A percentile compares a stretch with the other conserved stretches of the same genome.
Conservation (phyloP, 2,797 vertebrate genomes). For the Semaprochilodus insignis region DNA sequence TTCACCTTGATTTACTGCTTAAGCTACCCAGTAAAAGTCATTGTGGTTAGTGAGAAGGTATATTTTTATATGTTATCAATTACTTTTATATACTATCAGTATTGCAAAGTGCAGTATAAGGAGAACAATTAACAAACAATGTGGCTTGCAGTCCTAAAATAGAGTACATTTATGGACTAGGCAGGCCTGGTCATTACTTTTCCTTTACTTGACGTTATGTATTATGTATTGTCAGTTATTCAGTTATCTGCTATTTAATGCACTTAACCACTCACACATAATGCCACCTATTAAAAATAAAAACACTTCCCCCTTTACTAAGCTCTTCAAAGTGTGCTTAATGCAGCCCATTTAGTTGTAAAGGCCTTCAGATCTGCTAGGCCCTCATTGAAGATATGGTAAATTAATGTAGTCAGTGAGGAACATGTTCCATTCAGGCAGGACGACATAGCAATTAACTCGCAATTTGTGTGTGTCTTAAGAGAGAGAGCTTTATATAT, state of each 20-base stretch:
- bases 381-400: conserved; percentile 21
- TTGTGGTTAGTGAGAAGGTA: too few species aligned
- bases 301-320: neutral
- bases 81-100: too few species aligned
- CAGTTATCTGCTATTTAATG: conserved; percentile 4
- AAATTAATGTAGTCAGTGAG: conserved; percentile 29
- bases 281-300: neutral
- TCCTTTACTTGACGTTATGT: neutral
- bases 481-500: neutral
- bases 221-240: conserved; percentile 10
- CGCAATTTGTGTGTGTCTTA: neutral
- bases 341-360: conserved; percentile 24
- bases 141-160: neutral
- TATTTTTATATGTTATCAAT: too few species aligned
- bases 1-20: too few species aligned
- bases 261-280: conserved; percentile 3
- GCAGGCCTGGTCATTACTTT: neutral
- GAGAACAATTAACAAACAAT: neutral
- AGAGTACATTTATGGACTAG: neutral
- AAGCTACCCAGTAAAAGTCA: too few species aligned
- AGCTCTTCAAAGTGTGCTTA: neutral
- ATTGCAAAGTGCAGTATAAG: neutral
- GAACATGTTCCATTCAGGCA: conserved; percentile 16
- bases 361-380: conserved; percentile 27
- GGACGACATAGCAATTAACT: conserved; percentile 11